A percentile compares a stretch with the other conserved stretches of the same genome.
phyloP scores from a whole-genome alignment of 2,888 invertebrate genomes.

The Nysson spinosus region DNA sequence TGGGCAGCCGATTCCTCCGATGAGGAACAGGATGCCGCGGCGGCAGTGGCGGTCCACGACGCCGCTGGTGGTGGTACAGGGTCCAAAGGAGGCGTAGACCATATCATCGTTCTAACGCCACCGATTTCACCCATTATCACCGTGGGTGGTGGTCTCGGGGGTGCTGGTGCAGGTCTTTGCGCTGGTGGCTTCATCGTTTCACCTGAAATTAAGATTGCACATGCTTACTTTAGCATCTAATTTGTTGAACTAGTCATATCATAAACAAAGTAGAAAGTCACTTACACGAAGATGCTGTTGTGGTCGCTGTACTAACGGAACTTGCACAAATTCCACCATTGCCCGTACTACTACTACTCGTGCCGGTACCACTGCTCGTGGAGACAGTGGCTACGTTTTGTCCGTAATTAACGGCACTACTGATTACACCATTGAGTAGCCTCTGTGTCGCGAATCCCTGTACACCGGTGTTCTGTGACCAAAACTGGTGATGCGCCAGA shows the following conservation, averaged over 20 bases:
- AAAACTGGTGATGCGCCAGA: constrained; percentile 78
- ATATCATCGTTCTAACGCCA: constrained; percentile 87
- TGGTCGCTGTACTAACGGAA: constrained; percentile 43
- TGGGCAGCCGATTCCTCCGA: constrained; percentile 82
- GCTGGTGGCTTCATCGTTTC: constrained; percentile 76
- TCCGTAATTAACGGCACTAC: constrained; percentile 72
- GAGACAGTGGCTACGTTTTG: constrained; percentile 66
- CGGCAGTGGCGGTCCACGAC: constrained; percentile 79
- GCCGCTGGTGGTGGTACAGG: constrained; percentile 79
- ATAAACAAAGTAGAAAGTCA: too few relatives aligned
- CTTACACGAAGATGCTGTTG: constrained; percentile 54
- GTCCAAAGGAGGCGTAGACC: constrained; percentile 81
- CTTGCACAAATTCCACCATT: constrained; percentile 40
- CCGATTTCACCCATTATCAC: constrained; percentile 97
- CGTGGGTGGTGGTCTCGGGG: constrained; percentile 86
- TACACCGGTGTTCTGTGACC: constrained; percentile 73
- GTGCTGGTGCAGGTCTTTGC: constrained; percentile 72
- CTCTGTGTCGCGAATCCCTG: constrained; percentile 74
- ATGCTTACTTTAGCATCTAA: too few relatives aligned
- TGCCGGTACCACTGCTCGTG: constrained; percentile 56
- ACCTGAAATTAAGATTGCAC: constrained; percentile 63
- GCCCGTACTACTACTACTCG: constrained; percentile 43
- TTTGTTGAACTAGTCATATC: too few relatives aligned
- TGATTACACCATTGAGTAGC: constrained; percentile 75
- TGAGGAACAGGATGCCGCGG: constrained; percentile 79